Evolutionary conservation across 2,113 vertebrate genomes (phyloP).

Genomic region (Sturnus vulgaris): DNA sequence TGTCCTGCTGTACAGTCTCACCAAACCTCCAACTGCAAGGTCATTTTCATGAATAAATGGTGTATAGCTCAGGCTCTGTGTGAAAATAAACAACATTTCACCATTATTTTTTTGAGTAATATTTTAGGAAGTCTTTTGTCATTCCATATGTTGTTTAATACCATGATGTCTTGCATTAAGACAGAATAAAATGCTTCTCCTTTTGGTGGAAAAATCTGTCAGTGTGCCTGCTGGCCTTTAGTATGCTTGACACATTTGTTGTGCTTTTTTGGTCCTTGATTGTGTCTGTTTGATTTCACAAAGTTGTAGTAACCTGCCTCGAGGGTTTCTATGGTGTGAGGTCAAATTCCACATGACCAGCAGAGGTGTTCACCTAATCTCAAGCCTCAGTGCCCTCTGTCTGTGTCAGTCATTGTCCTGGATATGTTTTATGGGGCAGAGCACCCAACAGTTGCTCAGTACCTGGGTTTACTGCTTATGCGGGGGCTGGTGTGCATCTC

Average conservation of each 20-base stretch:
- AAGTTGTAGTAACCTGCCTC: not conserved
- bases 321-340: not conserved
- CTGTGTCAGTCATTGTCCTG: not conserved
- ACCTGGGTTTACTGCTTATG: not conserved
- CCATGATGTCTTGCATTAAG: not conserved
- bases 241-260: not conserved
- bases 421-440: not conserved
- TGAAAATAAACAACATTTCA: not conserved
- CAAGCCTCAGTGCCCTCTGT: not conserved
- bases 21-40: not conserved
- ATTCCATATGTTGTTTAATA: not conserved
- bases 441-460: not conserved
- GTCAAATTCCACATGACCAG: not conserved
- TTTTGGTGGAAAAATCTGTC: not conserved
- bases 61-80: no score
- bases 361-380: not conserved
- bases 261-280: not conserved
- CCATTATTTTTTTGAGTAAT: accelerated
- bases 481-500: not conserved
- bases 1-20: not conserved
- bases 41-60: not conserved
- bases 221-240: not conserved
- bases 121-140: not conserved
- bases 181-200: not conserved
- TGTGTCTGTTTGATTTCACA: not conserved